A percentile compares a stretch with the other conserved stretches of the same genome.
phyloP scores from a whole-genome alignment of 2,797 vertebrate species.

The Geotrypetes seraphini region DNA sequence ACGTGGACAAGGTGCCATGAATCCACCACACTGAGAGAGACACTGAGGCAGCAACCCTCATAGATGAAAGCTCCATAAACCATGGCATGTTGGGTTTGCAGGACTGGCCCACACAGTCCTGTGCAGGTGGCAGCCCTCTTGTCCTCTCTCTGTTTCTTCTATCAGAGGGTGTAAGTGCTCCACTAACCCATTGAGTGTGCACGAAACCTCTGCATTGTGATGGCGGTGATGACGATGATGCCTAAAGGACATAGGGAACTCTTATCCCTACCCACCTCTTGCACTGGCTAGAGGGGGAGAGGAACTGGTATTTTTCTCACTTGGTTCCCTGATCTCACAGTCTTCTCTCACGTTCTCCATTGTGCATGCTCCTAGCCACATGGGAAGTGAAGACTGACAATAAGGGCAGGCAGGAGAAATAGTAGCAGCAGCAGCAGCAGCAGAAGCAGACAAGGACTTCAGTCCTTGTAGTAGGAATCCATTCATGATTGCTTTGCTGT shows the following conservation, averaged over 20 bases:
- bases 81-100: conserved; percentile 72
- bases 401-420: conserved; percentile 56
- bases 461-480: conserved; percentile 57
- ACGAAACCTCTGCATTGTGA: conserved; percentile 57
- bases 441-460: conserved; percentile 51
- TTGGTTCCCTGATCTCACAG: conserved; percentile 49
- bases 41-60: conserved; percentile 44
- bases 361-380: conserved; percentile 56
- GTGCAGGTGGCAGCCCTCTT: conserved; percentile 75
- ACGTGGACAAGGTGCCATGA: conserved; percentile 87
- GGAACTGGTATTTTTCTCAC: conserved; percentile 57
- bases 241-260: conserved; percentile 16
- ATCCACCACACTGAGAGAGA: conserved; percentile 87
- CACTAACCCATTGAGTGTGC: conserved; percentile 67
- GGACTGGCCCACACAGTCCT: conserved; percentile 61
- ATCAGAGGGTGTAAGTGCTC: conserved; percentile 68
- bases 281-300: conserved; percentile 50
- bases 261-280: conserved; percentile 8
- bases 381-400: conserved; percentile 53
- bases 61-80: conserved; percentile 60
- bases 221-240: conserved; percentile 34
- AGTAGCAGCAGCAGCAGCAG: too few relatives aligned
- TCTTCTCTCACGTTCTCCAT: conserved; percentile 57
- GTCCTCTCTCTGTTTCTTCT: conserved; percentile 55
- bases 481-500: conserved; percentile 64